Evolutionary conservation across 2,888 invertebrate genomes (phyloP).

Genomic region (Andrena chrysosceles): DNA sequence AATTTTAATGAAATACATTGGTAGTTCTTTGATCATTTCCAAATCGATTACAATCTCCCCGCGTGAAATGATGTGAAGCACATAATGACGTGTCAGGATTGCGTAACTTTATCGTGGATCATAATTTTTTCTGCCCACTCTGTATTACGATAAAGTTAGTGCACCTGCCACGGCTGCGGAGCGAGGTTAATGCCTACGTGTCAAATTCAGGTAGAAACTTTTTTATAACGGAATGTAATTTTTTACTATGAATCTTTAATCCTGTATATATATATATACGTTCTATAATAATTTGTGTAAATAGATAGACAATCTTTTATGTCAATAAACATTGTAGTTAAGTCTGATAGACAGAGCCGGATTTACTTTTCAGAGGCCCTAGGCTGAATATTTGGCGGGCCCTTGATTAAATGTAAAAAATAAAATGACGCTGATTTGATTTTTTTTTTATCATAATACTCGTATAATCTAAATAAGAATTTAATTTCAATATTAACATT

Average conservation of each 20-base stretch:
- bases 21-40: not conserved
- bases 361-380: no score
- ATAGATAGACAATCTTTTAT: not conserved
- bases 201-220: slow-evolving; percentile 35
- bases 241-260: not conserved
- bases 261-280: not conserved
- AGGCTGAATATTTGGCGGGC: no score
- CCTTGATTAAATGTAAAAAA: no score
- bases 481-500: no score
- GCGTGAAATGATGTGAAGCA: not conserved
- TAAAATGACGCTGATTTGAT: no score
- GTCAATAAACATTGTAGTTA: slow-evolving; percentile 1
- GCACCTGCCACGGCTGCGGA: not conserved
- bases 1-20: not conserved
- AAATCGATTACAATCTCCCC: not conserved
- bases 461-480: no score
- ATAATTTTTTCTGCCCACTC: slow-evolving; percentile 15
- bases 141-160: slow-evolving; percentile 46
- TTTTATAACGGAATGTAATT: not conserved
- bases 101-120: slow-evolving; percentile 60
- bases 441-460: no score
- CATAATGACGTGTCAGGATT: slow-evolving; percentile 59
- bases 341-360: no score
- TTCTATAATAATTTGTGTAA: slow-evolving; percentile 3
- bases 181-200: slow-evolving; percentile 48